Percentiles rank a stretch among this genome's conserved stretches.
Conservation (phyloP, 2,888 invertebrate species). For the Rhamnusium bicolor region DNA sequence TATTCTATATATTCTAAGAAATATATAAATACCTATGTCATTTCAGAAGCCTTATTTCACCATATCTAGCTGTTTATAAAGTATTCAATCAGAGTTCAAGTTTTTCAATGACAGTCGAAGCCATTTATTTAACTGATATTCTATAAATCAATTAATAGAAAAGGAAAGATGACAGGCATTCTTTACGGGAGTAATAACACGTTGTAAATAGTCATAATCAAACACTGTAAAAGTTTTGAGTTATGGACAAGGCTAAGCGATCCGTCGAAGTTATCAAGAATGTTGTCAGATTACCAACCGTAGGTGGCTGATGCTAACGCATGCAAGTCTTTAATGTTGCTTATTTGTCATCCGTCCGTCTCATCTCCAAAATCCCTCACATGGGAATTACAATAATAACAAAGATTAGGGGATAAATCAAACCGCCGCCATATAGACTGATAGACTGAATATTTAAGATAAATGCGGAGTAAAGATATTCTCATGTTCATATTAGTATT, state of each 20-base stretch:
- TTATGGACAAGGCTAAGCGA: slow-evolving; percentile 62
- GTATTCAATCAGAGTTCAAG: slow-evolving; percentile 6
- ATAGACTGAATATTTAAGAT: slow-evolving; percentile 45
- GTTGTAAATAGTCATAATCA: slow-evolving; percentile 57
- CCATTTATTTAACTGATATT: slow-evolving; percentile 30
- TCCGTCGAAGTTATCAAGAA: slow-evolving; percentile 65
- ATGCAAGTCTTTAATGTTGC: slow-evolving; percentile 37
- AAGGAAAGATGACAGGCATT: slow-evolving; percentile 52
- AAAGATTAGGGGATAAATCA: slow-evolving; percentile 63
- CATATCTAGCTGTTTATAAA: neutral
- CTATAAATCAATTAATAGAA: slow-evolving; percentile 57
- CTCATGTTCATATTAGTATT: slow-evolving; percentile 38
- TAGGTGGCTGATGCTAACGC: slow-evolving; percentile 57
- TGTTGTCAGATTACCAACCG: slow-evolving; percentile 65
- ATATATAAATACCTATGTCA: slow-evolving; percentile 5
- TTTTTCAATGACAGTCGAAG: slow-evolving; percentile 20
- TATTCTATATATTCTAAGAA: neutral
- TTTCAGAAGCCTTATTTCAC: slow-evolving; percentile 1
- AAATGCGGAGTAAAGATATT: slow-evolving; percentile 38
- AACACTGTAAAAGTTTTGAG: slow-evolving; percentile 56
- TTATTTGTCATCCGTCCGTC: slow-evolving; percentile 46
- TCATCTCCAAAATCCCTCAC: slow-evolving; percentile 54
- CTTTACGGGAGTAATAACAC: slow-evolving; percentile 50
- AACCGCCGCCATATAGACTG: slow-evolving; percentile 45
- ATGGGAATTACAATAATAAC: slow-evolving; percentile 57